Base-by-base conservation (phyloP, 1,140 invertebrate species). In the Gonioctena quinquepunctata region DNA sequence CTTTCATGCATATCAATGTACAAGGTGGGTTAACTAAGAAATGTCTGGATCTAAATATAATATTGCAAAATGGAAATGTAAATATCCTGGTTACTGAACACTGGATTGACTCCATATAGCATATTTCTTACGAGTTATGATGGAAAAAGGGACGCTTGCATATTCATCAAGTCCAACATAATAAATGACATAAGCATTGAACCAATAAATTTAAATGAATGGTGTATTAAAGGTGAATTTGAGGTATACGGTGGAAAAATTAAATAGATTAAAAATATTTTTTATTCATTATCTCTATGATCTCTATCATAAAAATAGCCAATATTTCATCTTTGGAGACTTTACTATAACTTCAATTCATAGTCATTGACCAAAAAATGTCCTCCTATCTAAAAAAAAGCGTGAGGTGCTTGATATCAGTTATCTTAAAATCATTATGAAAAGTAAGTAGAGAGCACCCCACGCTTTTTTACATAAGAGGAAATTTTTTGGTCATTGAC, bases 281-380 rank as follows among this genome's bases (percentile, higher is more conserved):
- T 54, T 54, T 54, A 54, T 54, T 54, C 50, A 18, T 54, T 54
- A 6, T 54, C 6, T 8, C 50, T 16, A 54, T 54, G 18, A 54
- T 16, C 50, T 54, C 50, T 54, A 54, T 54, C 6, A 16, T 54
- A 54, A 54, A 5, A 54, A 54, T 19, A 16, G 18, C 18, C 50
- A 54, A 54, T 54, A 54, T 54, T 54, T 54, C 18, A 54, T 54
- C 8, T 54, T 6, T 54, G 50, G 50, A 8, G 50, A 54, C 50
- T 54, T 54, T 54, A 18, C 6, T 54, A 54, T 54, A 54, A 54
- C 6, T 19, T 54, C 18, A 8, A 8, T 54, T 5, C 6, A 54
- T 54, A 6, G 18, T 54, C n/a, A 54, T 6, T 54, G 18, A 13
- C 50, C 50, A 54, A 54, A 54, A 54, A 54, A 54, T 13, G n/a